Evolutionary conservation across 2,888 invertebrate genomes (phyloP).

Genomic region (Rotaria macrura): DNA sequence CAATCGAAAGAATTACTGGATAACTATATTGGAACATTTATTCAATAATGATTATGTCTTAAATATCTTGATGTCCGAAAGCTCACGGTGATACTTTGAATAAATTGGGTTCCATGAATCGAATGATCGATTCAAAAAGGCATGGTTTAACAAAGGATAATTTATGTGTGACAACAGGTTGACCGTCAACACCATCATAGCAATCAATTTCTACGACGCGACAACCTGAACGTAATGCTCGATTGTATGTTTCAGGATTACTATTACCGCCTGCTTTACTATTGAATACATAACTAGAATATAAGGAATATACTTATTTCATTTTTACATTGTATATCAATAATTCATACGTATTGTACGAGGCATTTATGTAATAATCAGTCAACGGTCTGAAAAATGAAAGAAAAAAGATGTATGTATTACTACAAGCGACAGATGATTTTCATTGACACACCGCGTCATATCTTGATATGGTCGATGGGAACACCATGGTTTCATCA

Average conservation of each 20-base stretch:
- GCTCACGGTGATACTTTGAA: neutral
- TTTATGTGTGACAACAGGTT: neutral
- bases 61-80: neutral
- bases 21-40: neutral
- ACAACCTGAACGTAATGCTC: neutral
- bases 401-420: neutral
- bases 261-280: neutral
- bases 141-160: neutral
- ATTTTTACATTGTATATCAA: neutral
- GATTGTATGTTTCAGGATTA: neutral
- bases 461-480: neutral
- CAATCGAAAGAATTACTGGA: neutral
- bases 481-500: neutral
- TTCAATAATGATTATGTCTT: no score
- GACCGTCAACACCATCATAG: neutral
- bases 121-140: slow-evolving; percentile 6
- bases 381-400: neutral
- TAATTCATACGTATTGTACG: neutral
- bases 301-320: neutral
- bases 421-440: neutral
- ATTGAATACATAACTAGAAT: neutral
- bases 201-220: neutral
- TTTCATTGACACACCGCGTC: neutral
- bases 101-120: neutral
- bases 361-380: neutral